These are phyloP conservation scores for Patella depressa DNA, from an alignment of 2,888 invertebrate genomes.

Conservation along the genomic window DNA sequence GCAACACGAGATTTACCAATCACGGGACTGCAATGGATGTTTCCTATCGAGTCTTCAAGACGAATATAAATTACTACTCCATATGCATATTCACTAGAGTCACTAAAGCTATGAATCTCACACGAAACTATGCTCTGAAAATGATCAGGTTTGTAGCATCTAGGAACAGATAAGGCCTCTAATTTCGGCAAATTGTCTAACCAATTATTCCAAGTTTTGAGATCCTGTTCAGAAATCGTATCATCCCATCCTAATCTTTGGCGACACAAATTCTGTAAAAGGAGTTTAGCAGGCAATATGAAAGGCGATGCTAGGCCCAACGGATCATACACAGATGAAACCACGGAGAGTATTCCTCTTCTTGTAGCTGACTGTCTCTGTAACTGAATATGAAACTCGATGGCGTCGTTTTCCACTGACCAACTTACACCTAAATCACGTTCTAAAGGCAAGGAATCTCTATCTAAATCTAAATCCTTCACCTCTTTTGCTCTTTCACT, in stretches of 20 bases:
- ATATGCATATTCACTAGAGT: constrained; percentile 1
- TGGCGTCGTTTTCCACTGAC: constrained; percentile 24
- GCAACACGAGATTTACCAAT: too few species aligned
- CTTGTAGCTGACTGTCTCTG: constrained; percentile 15
- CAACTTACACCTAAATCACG: constrained; percentile 34
- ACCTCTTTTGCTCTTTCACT: too few species aligned
- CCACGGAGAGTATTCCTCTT: too few species aligned
- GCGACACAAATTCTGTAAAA: constrained; percentile 12
- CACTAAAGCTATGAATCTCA: constrained; percentile 17
- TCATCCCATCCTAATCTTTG: constrained; percentile 14
- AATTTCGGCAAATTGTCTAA: constrained; percentile 13
- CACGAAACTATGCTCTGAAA: neutral
- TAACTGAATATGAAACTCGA: constrained; percentile 21
- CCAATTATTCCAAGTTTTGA: constrained; percentile 14
- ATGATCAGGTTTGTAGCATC: neutral
- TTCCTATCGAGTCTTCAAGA: neutral
- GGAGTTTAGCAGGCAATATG: constrained; percentile 15
- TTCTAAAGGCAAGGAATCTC: constrained; percentile 22
- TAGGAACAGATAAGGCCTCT: neutral
- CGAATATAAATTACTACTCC: constrained; percentile 13
- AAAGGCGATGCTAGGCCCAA: constrained; percentile 19
- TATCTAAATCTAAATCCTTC: constrained; percentile 19
- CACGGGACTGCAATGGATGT: neutral
- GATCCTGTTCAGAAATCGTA: neutral
- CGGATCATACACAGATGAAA: constrained; percentile 18